These are phyloP conservation scores for Augochlora pura DNA, from an alignment of 1,140 invertebrate species.

Conservation along the genomic window DNA sequence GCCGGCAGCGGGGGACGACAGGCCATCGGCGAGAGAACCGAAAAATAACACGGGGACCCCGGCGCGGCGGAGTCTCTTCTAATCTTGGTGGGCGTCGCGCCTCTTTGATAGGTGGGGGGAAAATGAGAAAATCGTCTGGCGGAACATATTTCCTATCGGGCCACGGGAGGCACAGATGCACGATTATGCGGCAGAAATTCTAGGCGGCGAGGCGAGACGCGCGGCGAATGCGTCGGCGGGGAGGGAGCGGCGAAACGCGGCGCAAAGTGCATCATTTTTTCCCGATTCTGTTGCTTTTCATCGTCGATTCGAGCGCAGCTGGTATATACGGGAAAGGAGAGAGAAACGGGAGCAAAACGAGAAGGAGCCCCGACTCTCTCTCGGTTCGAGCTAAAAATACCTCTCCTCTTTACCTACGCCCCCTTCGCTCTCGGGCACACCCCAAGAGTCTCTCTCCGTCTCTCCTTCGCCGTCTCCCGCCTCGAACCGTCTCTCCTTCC, in stretches of 20 bases:
- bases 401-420: conserved; percentile 44
- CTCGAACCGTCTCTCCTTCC: conserved; percentile 1
- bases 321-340: conserved; percentile 44
- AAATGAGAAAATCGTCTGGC: no score
- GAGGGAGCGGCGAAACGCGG: not conserved
- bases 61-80: no score
- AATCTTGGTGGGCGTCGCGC: no score
- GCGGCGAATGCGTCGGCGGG: not conserved
- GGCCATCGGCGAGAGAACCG: no score
- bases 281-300: conserved; percentile 55
- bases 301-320: conserved; percentile 53
- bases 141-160: no score
- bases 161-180: no score
- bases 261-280: conserved; percentile 33
- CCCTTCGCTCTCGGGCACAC: conserved; percentile 31
- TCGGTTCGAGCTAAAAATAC: conserved; percentile 56
- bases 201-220: no score
- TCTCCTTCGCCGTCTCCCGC: conserved; percentile 9
- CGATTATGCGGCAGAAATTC: no score
- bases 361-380: conserved; percentile 40
- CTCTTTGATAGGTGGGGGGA: no score
- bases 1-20: not conserved
- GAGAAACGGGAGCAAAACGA: conserved; percentile 59
- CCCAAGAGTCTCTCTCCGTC: conserved; percentile 20
- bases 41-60: no score